These are phyloP conservation scores for Coccyzus lansbergi DNA, from an alignment of 2,797 vertebrate genomes.

Conservation along the genomic window DNA sequence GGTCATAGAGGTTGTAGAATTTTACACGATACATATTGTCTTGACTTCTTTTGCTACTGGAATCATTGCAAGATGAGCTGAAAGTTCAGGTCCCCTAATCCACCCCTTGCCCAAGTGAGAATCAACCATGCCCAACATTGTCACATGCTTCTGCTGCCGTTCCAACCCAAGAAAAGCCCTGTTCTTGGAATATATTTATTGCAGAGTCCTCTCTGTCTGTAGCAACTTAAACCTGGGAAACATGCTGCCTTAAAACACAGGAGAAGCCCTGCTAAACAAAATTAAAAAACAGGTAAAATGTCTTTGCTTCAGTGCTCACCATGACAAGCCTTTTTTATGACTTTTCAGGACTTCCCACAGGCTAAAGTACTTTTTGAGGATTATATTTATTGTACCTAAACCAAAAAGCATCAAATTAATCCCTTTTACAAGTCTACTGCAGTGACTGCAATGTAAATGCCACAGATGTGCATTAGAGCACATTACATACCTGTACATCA, in stretches of 20 bases:
- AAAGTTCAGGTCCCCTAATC: not conserved
- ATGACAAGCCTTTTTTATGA: not conserved
- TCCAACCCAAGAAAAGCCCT: not conserved
- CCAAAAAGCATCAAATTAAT: not conserved
- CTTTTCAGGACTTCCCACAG: not conserved
- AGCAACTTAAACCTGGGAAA: not conserved
- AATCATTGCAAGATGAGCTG: not conserved
- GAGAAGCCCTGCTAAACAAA: not conserved
- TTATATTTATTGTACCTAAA: not conserved
- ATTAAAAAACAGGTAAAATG: not conserved
- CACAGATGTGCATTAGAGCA: not conserved
- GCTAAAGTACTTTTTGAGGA: not conserved
- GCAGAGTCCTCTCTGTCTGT: not conserved
- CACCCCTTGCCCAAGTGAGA: not conserved
- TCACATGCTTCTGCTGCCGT: not conserved
- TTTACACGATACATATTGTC: not conserved
- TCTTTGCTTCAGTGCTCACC: not conserved
- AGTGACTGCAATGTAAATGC: not conserved
- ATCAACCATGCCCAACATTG: not conserved
- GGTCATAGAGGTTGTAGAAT: not conserved
- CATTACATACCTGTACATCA: not conserved
- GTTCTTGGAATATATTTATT: not conserved
- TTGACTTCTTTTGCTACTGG: not conserved
- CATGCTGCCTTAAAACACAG: not conserved
- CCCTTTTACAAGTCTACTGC: not conserved